Base-by-base conservation (phyloP, 2,888 invertebrate species). In the Chaetogeoica ovagalla region DNA sequence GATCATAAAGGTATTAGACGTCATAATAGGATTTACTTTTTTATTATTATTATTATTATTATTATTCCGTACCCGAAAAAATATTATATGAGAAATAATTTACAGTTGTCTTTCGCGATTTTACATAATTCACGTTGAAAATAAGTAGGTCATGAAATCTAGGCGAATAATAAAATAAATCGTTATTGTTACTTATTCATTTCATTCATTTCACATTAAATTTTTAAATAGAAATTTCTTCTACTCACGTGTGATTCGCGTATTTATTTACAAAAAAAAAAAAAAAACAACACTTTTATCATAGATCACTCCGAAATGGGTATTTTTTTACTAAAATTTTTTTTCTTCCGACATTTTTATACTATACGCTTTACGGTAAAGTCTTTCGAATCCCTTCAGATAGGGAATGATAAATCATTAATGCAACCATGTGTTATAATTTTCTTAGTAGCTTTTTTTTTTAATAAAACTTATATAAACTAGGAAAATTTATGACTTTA, bases 341-440 rank as follows among this genome's bases (percentile, higher is more conserved):
- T 43, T 66, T 66, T 48, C n/a, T 6, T 66, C 21, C 17, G 43
- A 17, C 17, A 15, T 48, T 66, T 7, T 66, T 66, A 15, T 23
- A 9, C 43, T 66, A 48, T 15, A 48, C 11, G 23, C 17, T 17
- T 48, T 66, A 21, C 43, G 15, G 48, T 21, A 48, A 66, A 66
- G 48, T 66, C 21, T 66, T 23, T 66, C 48, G 48, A 66, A 66
- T 48, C 21, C 48, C 48, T 66, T 48, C 15, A n/a, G 48, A 66
- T 66, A 21, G 21, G 21, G 43, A 66, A 48, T 66, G 66, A 66
- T 66, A 66, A 43, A 66, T 66, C 43, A 48, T 21, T 48, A 66
- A 48, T 66, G 23, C 48, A 21, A 21, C 43, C 48, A 48, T 66
- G 48, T 21, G 43, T 66, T 66, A 66, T 48, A 48, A 23, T 17